Conservation (phyloP, 2,888 invertebrate species). For the Metallyticus violacea region DNA sequence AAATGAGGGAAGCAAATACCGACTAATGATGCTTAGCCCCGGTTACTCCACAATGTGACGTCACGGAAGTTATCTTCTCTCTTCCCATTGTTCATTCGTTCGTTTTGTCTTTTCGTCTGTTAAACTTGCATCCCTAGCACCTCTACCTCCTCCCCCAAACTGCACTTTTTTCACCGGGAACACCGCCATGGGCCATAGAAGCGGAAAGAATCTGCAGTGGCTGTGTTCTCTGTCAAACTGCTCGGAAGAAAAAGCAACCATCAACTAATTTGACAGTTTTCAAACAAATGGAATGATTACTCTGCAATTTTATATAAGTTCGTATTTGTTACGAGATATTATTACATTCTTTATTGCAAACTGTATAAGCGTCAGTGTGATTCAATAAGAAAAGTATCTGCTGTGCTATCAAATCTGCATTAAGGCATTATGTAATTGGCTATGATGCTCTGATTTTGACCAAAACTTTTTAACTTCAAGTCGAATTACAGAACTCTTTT, state of each 20-base stretch:
- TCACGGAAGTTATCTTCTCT: conserved; percentile 8
- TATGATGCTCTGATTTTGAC: too few relatives aligned
- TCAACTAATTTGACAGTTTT: too few relatives aligned
- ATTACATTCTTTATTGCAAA: too few relatives aligned
- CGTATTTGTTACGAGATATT: too few relatives aligned
- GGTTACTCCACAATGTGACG: conserved; percentile 25
- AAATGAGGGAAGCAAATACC: conserved; percentile 32
- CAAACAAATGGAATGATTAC: too few relatives aligned
- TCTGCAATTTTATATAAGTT: too few relatives aligned
- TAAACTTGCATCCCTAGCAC: not conserved
- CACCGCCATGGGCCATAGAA: not conserved
- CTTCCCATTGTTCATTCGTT: not conserved
- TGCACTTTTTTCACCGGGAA: not conserved
- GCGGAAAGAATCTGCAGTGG: not conserved
- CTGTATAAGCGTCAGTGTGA: too few relatives aligned
- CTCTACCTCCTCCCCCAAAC: not conserved
- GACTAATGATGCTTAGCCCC: conserved; percentile 33
- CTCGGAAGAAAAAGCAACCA: not conserved
- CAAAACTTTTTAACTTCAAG: too few relatives aligned
- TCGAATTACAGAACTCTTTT: too few relatives aligned
- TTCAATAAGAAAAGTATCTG: too few relatives aligned
- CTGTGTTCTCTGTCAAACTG: not conserved
- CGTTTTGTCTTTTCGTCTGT: conserved; percentile 9
- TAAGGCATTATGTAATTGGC: too few relatives aligned
- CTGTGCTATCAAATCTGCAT: too few relatives aligned